These are phyloP conservation scores for Limnephilus auricula DNA, from an alignment of 2,888 invertebrate genomes.

Conservation along the genomic window DNA sequence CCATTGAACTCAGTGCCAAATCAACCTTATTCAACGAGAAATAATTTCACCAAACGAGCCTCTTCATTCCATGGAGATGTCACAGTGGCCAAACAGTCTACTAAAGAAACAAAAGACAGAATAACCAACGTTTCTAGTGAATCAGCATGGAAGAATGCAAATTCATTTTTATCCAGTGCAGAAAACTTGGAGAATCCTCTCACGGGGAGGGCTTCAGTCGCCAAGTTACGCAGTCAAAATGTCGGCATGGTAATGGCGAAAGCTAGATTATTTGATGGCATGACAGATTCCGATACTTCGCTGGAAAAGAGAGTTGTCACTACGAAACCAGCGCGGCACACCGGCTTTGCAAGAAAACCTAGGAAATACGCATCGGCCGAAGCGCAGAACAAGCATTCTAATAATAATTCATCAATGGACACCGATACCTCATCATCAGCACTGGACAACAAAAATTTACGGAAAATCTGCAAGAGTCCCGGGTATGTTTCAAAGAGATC, in stretches of 20 bases:
- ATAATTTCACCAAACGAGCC: conserved; percentile 68
- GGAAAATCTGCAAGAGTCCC: conserved; percentile 60
- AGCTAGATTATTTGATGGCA: conserved; percentile 84
- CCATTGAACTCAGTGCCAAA: background rate
- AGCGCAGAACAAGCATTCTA: conserved; percentile 37
- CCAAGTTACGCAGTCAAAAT: conserved; percentile 84
- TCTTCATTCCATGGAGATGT: conserved; percentile 71
- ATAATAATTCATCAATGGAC: conserved; percentile 46
- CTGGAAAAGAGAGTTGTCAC: conserved; percentile 69
- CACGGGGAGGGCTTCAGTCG: conserved; percentile 84
- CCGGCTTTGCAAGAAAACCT: conserved; percentile 75
- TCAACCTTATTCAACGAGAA: conserved; percentile 43
- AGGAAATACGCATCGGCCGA: conserved; percentile 67
- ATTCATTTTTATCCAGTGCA: conserved; percentile 77
- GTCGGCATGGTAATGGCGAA: conserved; percentile 89
- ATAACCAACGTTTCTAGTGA: conserved; percentile 66
- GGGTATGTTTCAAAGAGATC: conserved; percentile 62
- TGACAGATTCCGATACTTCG: conserved; percentile 76
- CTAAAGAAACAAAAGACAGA: conserved; percentile 70
- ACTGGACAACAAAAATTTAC: conserved; percentile 54
- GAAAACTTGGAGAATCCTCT: conserved; percentile 73
- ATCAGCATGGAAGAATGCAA: conserved; percentile 77
- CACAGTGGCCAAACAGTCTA: conserved; percentile 68
- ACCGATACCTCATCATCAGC: conserved; percentile 50
- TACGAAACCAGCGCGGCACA: conserved; percentile 70